Evolutionary conservation across 2,113 vertebrate species (phyloP).

Genomic region (Ciconia boyciana): DNA sequence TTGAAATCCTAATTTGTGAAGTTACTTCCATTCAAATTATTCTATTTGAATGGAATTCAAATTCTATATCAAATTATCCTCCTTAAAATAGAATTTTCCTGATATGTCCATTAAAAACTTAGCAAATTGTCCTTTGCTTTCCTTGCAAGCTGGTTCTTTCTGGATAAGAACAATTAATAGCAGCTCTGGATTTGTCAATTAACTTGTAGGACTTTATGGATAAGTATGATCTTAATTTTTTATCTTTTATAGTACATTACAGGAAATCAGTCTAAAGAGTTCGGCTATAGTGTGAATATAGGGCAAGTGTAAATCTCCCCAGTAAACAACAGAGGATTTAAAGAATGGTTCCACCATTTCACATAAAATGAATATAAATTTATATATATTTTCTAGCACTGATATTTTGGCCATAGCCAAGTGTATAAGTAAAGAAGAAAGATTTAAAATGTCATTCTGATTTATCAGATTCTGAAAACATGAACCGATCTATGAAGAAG

Average conservation of each 20-base stretch:
- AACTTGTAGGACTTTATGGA: background rate
- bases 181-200: background rate
- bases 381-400: background rate
- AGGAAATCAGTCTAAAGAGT: background rate
- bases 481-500: background rate
- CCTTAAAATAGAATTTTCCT: background rate
- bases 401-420: background rate
- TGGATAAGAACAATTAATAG: background rate
- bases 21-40: background rate
- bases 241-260: background rate
- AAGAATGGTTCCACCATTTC: background rate
- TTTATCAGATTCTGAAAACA: background rate
- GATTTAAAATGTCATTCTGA: background rate
- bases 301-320: background rate
- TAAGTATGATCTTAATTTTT: background rate
- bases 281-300: background rate
- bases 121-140: background rate
- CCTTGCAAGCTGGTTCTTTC: background rate
- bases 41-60: no score
- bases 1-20: background rate
- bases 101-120: background rate
- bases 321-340: background rate
- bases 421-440: background rate
- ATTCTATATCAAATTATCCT: no score
- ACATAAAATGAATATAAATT: background rate